Conservation (phyloP, 2,113 vertebrate genomes). For the Leucosticte australis region DNA sequence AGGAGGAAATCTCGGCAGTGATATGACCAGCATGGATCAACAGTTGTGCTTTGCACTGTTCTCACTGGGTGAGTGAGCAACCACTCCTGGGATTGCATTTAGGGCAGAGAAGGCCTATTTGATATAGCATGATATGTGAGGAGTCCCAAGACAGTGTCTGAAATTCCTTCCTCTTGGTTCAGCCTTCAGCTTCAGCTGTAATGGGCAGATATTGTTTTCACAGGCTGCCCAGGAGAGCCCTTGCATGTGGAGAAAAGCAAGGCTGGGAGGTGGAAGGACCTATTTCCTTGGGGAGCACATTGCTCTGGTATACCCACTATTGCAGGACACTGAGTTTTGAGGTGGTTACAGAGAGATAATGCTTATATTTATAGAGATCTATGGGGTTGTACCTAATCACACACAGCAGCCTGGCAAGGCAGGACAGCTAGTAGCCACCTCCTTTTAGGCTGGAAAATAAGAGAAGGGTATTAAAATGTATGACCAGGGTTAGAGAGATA, state of each 20-base stretch:
- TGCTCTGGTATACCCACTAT: not conserved
- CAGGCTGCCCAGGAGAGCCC: not conserved
- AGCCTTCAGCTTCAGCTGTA: not conserved
- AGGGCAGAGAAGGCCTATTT: not conserved
- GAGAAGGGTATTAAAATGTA: not conserved
- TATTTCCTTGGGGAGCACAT: not conserved
- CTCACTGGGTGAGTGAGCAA: not conserved
- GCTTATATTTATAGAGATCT: not conserved
- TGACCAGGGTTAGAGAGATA: not conserved
- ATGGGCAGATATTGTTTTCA: not conserved
- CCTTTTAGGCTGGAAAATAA: not conserved
- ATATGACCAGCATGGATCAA: not conserved
- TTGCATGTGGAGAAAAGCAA: not conserved
- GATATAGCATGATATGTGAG: not conserved
- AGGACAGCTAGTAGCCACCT: not conserved
- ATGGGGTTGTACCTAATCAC: not conserved
- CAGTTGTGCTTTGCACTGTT: rapidly evolving
- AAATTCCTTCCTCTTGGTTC: not conserved
- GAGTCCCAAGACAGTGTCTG: not conserved
- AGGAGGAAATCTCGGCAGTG: not conserved
- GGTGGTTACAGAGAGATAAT: not conserved
- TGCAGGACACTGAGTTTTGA: not conserved
- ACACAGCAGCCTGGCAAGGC: not conserved
- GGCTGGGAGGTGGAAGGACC: not conserved
- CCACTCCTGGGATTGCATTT: not conserved